Conservation (phyloP, 2,797 vertebrate species). For the Geotrypetes seraphini region DNA sequence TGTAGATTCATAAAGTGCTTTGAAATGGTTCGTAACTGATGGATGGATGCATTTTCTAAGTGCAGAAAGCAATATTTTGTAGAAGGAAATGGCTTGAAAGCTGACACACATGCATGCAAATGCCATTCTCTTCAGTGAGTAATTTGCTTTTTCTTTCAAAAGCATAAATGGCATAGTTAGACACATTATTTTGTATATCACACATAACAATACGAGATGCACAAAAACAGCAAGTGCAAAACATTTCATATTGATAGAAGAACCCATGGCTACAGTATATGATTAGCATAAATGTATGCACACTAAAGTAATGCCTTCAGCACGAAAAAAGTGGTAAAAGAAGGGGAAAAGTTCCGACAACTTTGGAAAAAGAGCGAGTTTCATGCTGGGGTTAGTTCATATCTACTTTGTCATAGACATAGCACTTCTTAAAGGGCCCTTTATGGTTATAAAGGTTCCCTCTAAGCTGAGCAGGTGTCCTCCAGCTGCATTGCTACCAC, state of each 20-base stretch:
- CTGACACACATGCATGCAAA: conserved; percentile 79
- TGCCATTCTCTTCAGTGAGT: conserved; percentile 74
- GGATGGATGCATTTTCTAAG: conserved; percentile 76
- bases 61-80: conserved; percentile 78
- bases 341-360: conserved; percentile 52
- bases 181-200: conserved; percentile 81
- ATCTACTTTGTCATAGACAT: too few relatives aligned
- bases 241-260: conserved; percentile 79
- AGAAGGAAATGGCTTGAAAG: conserved; percentile 75
- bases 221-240: conserved; percentile 77
- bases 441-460: too few relatives aligned
- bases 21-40: conserved; percentile 78
- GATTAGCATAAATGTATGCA: conserved; percentile 78
- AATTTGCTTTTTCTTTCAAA: conserved; percentile 79
- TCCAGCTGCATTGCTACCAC: too few relatives aligned
- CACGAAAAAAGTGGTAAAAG: conserved; percentile 60
- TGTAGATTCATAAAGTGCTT: conserved; percentile 77
- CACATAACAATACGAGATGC: conserved; percentile 75
- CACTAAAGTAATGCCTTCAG: conserved; percentile 66
- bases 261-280: conserved; percentile 66
- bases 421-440: too few relatives aligned
- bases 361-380: conserved; percentile 47
- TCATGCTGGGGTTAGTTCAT: too few relatives aligned
- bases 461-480: too few relatives aligned
- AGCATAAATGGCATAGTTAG: conserved; percentile 77